phyloP scores from a whole-genome alignment of 53 echinoderm and acorn worm species.

The Actinopyga echinites region DNA sequence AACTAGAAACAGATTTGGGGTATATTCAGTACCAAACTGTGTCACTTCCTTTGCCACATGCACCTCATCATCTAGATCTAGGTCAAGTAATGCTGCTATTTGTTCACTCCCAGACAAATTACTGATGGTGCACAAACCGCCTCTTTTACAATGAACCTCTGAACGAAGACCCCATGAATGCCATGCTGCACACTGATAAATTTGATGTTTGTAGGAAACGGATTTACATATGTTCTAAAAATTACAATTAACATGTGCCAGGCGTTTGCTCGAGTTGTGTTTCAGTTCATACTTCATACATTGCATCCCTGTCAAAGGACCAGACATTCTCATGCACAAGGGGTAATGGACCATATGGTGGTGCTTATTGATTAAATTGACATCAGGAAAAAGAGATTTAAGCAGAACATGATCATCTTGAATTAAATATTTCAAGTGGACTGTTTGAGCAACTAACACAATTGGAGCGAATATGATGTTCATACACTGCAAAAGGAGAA shows the following conservation, averaged over 20 bases:
- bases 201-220: constrained; percentile 62
- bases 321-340: constrained; percentile 1
- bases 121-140: neutral
- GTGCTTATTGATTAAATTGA: constrained; percentile 43
- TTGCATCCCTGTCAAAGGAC: constrained; percentile 45
- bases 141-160: constrained; percentile 22
- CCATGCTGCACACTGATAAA: constrained; percentile 49
- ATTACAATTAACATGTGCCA: constrained; percentile 59
- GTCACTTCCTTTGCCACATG: constrained; percentile 41
- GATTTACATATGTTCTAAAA: constrained; percentile 59
- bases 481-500: constrained; percentile 59
- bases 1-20: constrained; percentile 40
- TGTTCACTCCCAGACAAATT: neutral
- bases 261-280: constrained; percentile 56
- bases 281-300: constrained; percentile 65
- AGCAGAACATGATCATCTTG: constrained; percentile 43
- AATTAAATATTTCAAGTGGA: constrained; percentile 45
- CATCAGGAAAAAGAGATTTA: constrained; percentile 41
- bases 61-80: constrained; percentile 46
- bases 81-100: neutral
- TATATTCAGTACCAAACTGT: constrained; percentile 49
- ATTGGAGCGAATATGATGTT: constrained; percentile 59
- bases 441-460: constrained; percentile 4
- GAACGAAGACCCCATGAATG: neutral
- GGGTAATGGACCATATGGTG: constrained; percentile 39